Evolutionary conservation across 1,140 invertebrate genomes (phyloP).

Genomic region (Drosophila erecta): DNA sequence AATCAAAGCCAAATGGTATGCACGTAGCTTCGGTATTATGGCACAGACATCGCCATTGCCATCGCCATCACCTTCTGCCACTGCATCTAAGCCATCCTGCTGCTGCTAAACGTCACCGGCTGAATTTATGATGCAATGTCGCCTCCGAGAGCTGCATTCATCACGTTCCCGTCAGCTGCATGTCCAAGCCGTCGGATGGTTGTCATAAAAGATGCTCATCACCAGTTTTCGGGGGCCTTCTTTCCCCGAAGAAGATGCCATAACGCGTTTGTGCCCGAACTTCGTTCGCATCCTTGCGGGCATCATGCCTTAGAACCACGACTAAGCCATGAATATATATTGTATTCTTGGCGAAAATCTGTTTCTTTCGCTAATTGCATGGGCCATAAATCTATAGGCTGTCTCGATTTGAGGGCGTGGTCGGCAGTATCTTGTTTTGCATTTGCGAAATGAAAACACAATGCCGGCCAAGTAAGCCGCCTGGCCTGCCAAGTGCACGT

Average conservation of each 20-base stretch:
- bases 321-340: conserved; percentile 38
- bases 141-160: conserved; percentile 62
- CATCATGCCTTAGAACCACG: conserved; percentile 20
- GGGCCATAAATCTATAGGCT: conserved; percentile 64
- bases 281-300: neutral
- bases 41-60: conserved; percentile 30
- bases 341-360: conserved; percentile 20
- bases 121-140: conserved; percentile 68
- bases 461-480: conserved; percentile 46
- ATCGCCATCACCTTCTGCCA: conserved; percentile 37
- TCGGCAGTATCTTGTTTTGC: conserved; percentile 70
- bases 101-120: conserved; percentile 40
- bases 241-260: conserved; percentile 2
- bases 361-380: conserved; percentile 64
- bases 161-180: conserved; percentile 69
- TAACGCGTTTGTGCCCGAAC: conserved; percentile 56
- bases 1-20: conserved; percentile 51
- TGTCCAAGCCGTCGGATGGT: conserved; percentile 65
- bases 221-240: conserved; percentile 43
- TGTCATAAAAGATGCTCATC: conserved; percentile 79
- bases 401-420: conserved; percentile 59
- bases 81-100: conserved; percentile 2
- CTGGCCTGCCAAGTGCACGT: conserved; percentile 60
- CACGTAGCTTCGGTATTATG: conserved; percentile 55
- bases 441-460: conserved; percentile 79